These are phyloP conservation scores for Hydractinia symbiolongicarpus DNA, from an alignment of 30 jellyfish, hydroid and myxozoan genomes.

Conservation along the genomic window DNA sequence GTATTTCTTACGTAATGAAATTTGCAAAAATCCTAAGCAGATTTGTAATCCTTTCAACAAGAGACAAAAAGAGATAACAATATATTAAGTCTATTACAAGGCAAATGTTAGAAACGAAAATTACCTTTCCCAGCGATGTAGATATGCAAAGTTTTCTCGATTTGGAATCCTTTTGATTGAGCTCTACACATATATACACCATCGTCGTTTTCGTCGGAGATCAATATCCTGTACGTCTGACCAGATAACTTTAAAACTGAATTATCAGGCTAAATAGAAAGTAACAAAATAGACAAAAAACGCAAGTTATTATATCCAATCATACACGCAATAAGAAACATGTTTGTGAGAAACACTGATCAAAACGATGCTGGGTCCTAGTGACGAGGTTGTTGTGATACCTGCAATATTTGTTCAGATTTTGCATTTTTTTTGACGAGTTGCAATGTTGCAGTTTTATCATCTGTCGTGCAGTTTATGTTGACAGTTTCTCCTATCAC, in stretches of 20 bases:
- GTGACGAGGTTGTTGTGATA: not conserved
- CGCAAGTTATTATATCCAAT: too few species aligned
- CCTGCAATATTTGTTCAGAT: constrained; percentile 17
- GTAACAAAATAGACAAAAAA: not conserved
- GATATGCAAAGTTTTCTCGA: constrained; percentile 8
- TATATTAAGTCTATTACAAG: not conserved
- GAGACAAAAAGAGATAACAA: not conserved
- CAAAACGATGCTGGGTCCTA: too few species aligned
- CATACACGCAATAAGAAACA: too few species aligned
- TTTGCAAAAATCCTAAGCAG: not conserved
- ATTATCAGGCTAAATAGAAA: constrained; percentile 24
- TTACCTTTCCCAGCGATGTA: constrained; percentile 28
- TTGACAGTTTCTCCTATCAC: constrained; percentile 32
- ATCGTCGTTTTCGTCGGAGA: constrained; percentile 4
- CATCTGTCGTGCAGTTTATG: constrained; percentile 23
- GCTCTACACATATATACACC: constrained; percentile 32
- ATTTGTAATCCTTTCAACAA: not conserved
- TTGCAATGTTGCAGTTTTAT: not conserved
- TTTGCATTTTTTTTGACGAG: not conserved
- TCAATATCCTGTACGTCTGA: constrained; percentile 3
- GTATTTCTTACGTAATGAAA: not conserved
- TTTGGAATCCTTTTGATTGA: not conserved
- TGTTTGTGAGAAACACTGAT: too few species aligned
- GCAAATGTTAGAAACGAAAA: not conserved
- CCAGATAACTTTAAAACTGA: not conserved